These are phyloP conservation scores for Steinernema khuongi DNA, from an alignment of 1,140 invertebrate genomes.

Conservation along the genomic window DNA sequence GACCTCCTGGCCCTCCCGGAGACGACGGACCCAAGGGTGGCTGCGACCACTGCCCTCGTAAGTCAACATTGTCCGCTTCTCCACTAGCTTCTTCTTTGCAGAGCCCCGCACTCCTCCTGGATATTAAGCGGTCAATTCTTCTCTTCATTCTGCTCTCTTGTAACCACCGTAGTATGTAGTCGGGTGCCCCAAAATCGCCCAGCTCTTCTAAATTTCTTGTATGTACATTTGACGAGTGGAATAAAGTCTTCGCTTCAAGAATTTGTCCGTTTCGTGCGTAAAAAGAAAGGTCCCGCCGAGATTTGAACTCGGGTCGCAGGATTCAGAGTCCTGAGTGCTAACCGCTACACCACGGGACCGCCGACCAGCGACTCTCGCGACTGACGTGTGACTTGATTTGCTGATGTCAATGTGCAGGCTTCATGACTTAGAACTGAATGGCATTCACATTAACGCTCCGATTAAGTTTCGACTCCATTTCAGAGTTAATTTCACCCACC, in stretches of 20 bases:
- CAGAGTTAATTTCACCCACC: too few relatives aligned
- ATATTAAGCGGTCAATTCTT: constrained; percentile 38
- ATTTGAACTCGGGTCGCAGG: constrained; percentile 57
- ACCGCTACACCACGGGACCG: constrained; percentile 52
- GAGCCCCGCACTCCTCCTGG: constrained; percentile 56
- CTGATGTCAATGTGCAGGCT: too few relatives aligned
- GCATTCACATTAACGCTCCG: too few relatives aligned
- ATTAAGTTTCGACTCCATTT: too few relatives aligned
- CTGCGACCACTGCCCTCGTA: constrained; percentile 53
- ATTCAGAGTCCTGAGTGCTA: constrained; percentile 58
- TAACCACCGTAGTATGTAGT: constrained; percentile 7
- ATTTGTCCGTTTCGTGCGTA: too few relatives aligned
- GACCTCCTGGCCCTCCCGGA: constrained; percentile 36
- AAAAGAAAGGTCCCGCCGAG: constrained; percentile 25
- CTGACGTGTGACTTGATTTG: too few relatives aligned
- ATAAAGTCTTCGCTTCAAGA: not conserved
- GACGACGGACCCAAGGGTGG: constrained; percentile 46
- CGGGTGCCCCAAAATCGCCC: constrained; percentile 1
- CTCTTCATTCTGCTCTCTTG: not conserved
- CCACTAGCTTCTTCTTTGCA: constrained; percentile 11
- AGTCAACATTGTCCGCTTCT: not conserved
- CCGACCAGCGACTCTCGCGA: too few relatives aligned
- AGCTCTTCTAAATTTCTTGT: not conserved
- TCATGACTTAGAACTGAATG: too few relatives aligned
- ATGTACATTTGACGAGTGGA: not conserved